Evolutionary conservation across 92 coral and sea anemone species (phyloP).

Genomic region (Porites divaricata): DNA sequence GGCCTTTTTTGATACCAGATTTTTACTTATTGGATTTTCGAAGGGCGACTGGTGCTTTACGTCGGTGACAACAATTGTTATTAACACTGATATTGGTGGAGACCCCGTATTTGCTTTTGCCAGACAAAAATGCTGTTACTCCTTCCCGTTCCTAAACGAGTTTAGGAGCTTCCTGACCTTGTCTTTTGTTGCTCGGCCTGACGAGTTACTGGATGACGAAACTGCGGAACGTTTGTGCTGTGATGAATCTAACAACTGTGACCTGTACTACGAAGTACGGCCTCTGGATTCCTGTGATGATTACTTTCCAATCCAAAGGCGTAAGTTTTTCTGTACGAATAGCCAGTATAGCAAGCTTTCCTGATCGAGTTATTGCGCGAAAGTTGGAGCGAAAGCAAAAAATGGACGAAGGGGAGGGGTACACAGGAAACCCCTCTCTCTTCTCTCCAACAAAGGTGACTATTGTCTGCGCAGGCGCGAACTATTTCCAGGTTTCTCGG

Average conservation of each 20-base stretch:
- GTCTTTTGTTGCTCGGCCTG: neutral
- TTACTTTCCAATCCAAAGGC: slow-evolving; percentile 23
- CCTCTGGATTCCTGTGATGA: slow-evolving; percentile 35
- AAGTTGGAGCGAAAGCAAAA: too few relatives aligned
- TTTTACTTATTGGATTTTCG: neutral
- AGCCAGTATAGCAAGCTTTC: too few relatives aligned
- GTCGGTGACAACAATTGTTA: neutral
- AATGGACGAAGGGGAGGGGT: too few relatives aligned
- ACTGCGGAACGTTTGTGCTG: slow-evolving; percentile 57
- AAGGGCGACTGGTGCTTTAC: neutral
- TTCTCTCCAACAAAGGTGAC: too few relatives aligned
- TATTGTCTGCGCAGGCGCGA: too few relatives aligned
- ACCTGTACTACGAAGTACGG: slow-evolving; percentile 40
- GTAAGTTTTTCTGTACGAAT: slow-evolving; percentile 31
- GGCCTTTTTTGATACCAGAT: slow-evolving; percentile 24
- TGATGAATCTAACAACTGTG: slow-evolving; percentile 35
- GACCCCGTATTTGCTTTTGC: neutral
- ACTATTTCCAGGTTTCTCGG: too few relatives aligned
- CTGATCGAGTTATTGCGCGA: too few relatives aligned
- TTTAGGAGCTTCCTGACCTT: slow-evolving; percentile 23
- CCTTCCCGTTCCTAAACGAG: neutral
- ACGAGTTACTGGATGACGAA: slow-evolving; percentile 36
- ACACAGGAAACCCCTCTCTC: too few relatives aligned
- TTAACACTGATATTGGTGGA: neutral
- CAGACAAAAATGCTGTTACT: slow-evolving; percentile 47